These are phyloP conservation scores for Eupeodes latifasciatus DNA, from an alignment of 2,888 invertebrate genomes.

Conservation along the genomic window DNA sequence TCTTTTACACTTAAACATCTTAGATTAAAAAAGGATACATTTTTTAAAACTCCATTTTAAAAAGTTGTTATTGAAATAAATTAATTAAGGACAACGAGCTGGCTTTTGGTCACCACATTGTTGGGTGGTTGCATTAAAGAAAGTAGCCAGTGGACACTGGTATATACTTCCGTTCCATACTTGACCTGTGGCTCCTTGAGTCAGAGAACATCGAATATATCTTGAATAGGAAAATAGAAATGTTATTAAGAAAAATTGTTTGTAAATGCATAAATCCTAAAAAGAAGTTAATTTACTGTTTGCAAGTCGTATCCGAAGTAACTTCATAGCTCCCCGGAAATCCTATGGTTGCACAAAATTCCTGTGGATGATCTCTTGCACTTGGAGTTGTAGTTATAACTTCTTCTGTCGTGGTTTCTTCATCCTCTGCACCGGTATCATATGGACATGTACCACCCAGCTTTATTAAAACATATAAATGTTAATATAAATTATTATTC, in stretches of 20 bases:
- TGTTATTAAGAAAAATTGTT: too few relatives aligned
- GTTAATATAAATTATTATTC: background rate
- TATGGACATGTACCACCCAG: slow-evolving; percentile 50
- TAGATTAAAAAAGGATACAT: too few relatives aligned
- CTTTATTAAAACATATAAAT: background rate
- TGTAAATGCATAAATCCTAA: background rate
- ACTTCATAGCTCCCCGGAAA: slow-evolving; percentile 43
- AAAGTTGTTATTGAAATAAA: background rate
- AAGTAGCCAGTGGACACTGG: slow-evolving; percentile 30
- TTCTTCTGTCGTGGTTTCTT: background rate
- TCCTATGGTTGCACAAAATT: slow-evolving; percentile 15
- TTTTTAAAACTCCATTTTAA: background rate
- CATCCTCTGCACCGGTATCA: background rate
- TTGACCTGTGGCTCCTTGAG: too few relatives aligned
- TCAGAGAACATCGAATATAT: slow-evolving; percentile 38
- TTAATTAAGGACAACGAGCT: slow-evolving; percentile 9
- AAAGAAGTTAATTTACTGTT: slow-evolving; percentile 20
- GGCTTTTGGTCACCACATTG: slow-evolving; percentile 21
- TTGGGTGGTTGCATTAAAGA: slow-evolving; percentile 29
- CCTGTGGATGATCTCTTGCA: background rate
- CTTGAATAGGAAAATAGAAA: slow-evolving; percentile 12
- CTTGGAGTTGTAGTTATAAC: slow-evolving; percentile 20
- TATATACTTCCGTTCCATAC: slow-evolving; percentile 31
- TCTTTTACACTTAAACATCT: too few relatives aligned
- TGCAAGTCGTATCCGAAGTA: slow-evolving; percentile 39